These are phyloP conservation scores for Mesorhabditis spiculigera DNA, from an alignment of 2,888 invertebrate genomes.

Conservation along the genomic window DNA sequence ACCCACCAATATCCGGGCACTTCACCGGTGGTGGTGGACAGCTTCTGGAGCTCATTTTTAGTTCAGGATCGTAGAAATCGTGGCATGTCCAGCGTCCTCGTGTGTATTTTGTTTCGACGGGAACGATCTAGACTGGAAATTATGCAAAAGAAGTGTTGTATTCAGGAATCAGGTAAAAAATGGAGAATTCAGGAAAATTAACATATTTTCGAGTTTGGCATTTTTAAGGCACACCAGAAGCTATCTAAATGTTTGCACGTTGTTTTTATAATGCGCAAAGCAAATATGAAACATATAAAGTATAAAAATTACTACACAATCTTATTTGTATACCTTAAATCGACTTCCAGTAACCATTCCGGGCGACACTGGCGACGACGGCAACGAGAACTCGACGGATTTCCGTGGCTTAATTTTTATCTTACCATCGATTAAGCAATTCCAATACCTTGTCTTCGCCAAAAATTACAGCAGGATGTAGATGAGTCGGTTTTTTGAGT, in stretches of 20 bases:
- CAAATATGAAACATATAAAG: too few relatives aligned
- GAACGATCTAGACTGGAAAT: background rate
- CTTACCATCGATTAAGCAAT: too few relatives aligned
- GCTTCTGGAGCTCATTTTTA: background rate
- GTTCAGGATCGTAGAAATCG: background rate
- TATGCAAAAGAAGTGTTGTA: too few relatives aligned
- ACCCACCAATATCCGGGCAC: background rate
- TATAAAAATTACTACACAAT: too few relatives aligned
- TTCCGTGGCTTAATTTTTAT: background rate
- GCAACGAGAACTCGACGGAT: background rate
- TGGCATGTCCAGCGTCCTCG: background rate
- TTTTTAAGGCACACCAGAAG: too few relatives aligned
- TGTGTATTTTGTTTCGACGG: background rate
- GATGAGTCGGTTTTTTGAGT: too few relatives aligned
- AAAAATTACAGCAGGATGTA: too few relatives aligned
- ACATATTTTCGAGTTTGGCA: too few relatives aligned
- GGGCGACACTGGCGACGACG: background rate
- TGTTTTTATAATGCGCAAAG: background rate
- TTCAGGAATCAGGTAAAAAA: too few relatives aligned
- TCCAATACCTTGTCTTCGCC: too few relatives aligned
- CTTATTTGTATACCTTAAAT: background rate
- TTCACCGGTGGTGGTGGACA: background rate
- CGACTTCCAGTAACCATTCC: slow-evolving; percentile 1
- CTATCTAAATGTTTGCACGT: background rate
- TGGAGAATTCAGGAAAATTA: too few relatives aligned